Conservation (phyloP, 2,888 invertebrate species). For the Cacoxenus indagator region DNA sequence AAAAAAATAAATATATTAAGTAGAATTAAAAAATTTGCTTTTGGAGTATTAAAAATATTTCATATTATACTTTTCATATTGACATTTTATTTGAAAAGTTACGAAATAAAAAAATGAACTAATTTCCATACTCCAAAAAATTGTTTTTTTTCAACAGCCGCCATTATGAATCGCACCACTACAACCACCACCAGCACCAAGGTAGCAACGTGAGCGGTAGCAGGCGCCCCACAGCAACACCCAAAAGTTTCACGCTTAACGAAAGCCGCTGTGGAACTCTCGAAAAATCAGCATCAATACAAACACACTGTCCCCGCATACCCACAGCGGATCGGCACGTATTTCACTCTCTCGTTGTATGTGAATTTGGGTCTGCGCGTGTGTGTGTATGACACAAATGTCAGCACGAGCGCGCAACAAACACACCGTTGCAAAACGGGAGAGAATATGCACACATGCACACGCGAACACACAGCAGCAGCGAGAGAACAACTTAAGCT, state of each 20-base stretch:
- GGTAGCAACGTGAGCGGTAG: slow-evolving; percentile 44
- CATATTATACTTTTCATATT: neutral
- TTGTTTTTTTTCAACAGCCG: slow-evolving; percentile 50
- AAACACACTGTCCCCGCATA: slow-evolving; percentile 11
- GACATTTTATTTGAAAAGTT: neutral
- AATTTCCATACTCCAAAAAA: slow-evolving; percentile 61
- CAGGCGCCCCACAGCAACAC: slow-evolving; percentile 12
- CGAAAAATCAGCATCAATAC: neutral
- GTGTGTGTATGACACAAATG: slow-evolving; percentile 1
- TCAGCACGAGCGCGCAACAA: slow-evolving; percentile 24
- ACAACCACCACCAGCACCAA: slow-evolving; percentile 24
- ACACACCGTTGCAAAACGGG: slow-evolving; percentile 42
- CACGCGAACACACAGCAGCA: slow-evolving; percentile 25
- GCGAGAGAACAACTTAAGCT: no score
- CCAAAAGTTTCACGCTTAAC: slow-evolving; percentile 19
- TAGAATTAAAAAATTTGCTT: neutral
- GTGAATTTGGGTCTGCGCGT: neutral
- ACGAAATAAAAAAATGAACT: slow-evolving; percentile 37
- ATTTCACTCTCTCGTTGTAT: neutral
- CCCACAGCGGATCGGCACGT: no score
- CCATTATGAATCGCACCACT: slow-evolving; percentile 51
- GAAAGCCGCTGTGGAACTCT: slow-evolving; percentile 18
- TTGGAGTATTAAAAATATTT: neutral
- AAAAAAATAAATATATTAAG: no score
- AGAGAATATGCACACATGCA: slow-evolving; percentile 32